Evolutionary conservation across 2,797 vertebrate genomes (phyloP).

Genomic region (Clamator glandarius): DNA sequence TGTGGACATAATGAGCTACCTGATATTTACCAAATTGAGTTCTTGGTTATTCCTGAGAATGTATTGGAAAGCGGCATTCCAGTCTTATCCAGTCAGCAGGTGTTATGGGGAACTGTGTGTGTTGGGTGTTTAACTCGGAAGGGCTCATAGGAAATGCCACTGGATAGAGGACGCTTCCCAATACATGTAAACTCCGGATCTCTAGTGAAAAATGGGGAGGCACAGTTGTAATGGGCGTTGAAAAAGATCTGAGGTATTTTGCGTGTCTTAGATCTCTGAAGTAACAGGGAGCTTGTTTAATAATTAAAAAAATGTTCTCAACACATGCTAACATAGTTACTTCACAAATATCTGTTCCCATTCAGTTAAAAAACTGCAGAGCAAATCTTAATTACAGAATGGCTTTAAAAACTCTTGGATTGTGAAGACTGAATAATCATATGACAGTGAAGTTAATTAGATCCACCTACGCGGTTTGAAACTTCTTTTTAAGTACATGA

Average conservation of each 20-base stretch:
- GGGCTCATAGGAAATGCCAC: background rate
- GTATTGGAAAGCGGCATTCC: background rate
- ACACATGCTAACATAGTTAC: background rate
- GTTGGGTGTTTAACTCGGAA: background rate
- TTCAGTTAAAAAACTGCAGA: background rate
- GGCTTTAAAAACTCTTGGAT: slow-evolving; percentile 28
- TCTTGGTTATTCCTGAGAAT: background rate
- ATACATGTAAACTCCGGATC: background rate
- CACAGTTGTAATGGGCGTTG: background rate
- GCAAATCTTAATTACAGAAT: slow-evolving; percentile 59
- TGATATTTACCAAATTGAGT: background rate
- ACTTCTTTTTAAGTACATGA: slow-evolving; percentile 67
- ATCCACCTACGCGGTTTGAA: slow-evolving; percentile 60
- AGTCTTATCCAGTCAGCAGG: background rate
- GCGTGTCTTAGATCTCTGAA: background rate
- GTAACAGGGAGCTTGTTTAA: slow-evolving; percentile 12
- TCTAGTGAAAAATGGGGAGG: background rate
- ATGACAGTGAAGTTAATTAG: slow-evolving; percentile 63
- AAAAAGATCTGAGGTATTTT: slow-evolving; percentile 15
- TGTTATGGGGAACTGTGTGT: background rate
- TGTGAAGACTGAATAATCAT: slow-evolving; percentile 41
- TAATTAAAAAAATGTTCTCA: background rate
- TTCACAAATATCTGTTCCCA: background rate
- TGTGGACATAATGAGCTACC: background rate
- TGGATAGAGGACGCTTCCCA: background rate